Percentiles rank a stretch among this genome's conserved stretches.
Conservation (phyloP, 2,888 invertebrate species). For the Autographa pulchrina region DNA sequence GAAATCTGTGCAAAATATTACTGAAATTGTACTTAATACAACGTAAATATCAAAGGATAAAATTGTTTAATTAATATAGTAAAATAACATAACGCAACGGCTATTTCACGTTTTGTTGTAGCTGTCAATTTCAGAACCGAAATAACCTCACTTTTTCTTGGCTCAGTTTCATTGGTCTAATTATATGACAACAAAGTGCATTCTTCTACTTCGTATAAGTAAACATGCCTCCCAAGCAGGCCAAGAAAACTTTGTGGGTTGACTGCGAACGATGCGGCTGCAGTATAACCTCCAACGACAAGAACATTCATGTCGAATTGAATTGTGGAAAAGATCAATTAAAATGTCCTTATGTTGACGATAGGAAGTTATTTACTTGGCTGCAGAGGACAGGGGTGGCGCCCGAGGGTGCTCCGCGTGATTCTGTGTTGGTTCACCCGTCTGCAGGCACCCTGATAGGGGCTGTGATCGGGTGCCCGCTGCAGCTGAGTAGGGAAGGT, state of each 20-base stretch:
- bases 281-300: constrained; percentile 89
- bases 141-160: constrained; percentile 38
- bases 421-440: constrained; percentile 82
- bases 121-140: not conserved
- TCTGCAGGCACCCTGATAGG: constrained; percentile 79
- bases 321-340: constrained; percentile 87
- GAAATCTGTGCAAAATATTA: too few species aligned
- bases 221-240: constrained; percentile 82
- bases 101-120: not conserved
- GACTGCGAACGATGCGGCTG: constrained; percentile 91
- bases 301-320: constrained; percentile 85
- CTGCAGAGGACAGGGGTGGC: constrained; percentile 75
- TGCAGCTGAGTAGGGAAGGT: constrained; percentile 76
- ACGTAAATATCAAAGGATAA: too few species aligned
- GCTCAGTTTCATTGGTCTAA: constrained; percentile 13
- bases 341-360: constrained; percentile 82
- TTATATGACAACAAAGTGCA: constrained; percentile 10
- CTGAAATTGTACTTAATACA: too few species aligned
- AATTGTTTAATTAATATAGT: not conserved
- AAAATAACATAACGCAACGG: not conserved
- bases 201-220: not conserved
- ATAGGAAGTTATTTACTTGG: constrained; percentile 77
- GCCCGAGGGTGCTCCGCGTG: constrained; percentile 79
- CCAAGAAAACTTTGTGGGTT: constrained; percentile 90
- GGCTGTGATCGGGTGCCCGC: constrained; percentile 81